Percentiles rank a stretch among this genome's conserved stretches.
These are phyloP conservation scores for Sabatieria punctata DNA, from an alignment of 2,888 invertebrate species.

Conservation along the genomic window DNA sequence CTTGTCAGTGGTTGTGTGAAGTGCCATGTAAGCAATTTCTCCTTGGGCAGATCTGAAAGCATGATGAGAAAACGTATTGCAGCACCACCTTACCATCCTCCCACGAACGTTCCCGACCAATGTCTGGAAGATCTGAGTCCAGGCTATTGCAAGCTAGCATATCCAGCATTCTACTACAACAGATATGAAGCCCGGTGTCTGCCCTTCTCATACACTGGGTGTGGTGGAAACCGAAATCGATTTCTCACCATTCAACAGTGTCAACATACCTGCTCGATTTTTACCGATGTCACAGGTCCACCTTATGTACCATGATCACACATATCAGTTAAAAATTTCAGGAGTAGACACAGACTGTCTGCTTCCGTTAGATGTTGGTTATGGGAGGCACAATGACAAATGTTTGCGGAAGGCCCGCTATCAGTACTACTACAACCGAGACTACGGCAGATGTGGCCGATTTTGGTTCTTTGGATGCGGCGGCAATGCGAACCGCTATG, in stretches of 20 bases:
- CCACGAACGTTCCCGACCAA: background rate
- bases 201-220: constrained; percentile 23
- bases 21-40: too few species aligned
- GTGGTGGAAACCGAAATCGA: constrained; percentile 24
- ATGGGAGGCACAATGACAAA: constrained; percentile 17
- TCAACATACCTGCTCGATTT: constrained; percentile 7
- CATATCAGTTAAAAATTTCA: background rate
- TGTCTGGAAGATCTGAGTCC: background rate
- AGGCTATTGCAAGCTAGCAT: background rate
- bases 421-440: constrained; percentile 21
- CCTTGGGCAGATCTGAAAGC: too few species aligned
- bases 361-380: constrained; percentile 21
- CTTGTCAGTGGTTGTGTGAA: constrained; percentile 24
- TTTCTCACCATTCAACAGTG: constrained; percentile 24
- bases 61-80: background rate
- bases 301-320: too few species aligned
- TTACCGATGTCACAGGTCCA: background rate
- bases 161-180: constrained; percentile 2
- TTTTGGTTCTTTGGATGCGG: constrained; percentile 21
- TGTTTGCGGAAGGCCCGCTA: constrained; percentile 21
- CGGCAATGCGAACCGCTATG: constrained; percentile 3
- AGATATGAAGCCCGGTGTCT: constrained; percentile 13
- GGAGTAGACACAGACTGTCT: too few species aligned
- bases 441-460: constrained; percentile 17
- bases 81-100: background rate